Evolutionary conservation across 2,113 vertebrate species (phyloP).

Genomic region (Craseonycteris thonglongyai): DNA sequence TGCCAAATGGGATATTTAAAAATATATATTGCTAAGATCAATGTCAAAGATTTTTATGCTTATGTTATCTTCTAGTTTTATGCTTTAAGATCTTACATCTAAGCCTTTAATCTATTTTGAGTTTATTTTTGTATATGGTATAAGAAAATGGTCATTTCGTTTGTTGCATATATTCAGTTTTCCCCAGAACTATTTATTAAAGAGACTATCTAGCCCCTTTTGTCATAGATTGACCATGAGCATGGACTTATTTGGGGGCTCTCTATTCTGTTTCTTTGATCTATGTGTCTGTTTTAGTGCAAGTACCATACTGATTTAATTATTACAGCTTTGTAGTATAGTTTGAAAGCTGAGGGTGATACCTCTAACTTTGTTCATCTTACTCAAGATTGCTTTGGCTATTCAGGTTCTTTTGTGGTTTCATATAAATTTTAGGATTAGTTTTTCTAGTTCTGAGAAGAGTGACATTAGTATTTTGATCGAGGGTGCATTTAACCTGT

Average conservation of each 20-base stretch:
- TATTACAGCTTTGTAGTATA: background rate
- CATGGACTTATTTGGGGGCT: background rate
- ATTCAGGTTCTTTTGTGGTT: background rate
- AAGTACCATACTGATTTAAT: background rate
- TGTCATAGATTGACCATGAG: background rate
- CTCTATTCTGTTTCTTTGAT: background rate
- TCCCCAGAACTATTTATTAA: background rate
- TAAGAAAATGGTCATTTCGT: background rate
- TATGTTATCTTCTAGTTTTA: background rate
- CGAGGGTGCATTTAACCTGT: too few relatives aligned
- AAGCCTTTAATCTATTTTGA: background rate
- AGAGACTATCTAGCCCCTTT: background rate
- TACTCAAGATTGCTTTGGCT: background rate
- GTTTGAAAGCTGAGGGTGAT: background rate
- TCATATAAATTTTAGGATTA: background rate
- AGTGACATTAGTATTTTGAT: too few relatives aligned
- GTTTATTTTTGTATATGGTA: background rate
- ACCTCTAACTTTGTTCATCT: background rate
- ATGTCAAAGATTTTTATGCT: background rate
- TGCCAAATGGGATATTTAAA: background rate
- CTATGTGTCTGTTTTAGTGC: background rate
- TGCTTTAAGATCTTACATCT: background rate
- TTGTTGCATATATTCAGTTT: background rate
- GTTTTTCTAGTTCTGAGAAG: too few relatives aligned
- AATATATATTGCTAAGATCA: background rate